phyloP scores from a whole-genome alignment of 2,113 vertebrate species.

The Capreolus pygargus region DNA sequence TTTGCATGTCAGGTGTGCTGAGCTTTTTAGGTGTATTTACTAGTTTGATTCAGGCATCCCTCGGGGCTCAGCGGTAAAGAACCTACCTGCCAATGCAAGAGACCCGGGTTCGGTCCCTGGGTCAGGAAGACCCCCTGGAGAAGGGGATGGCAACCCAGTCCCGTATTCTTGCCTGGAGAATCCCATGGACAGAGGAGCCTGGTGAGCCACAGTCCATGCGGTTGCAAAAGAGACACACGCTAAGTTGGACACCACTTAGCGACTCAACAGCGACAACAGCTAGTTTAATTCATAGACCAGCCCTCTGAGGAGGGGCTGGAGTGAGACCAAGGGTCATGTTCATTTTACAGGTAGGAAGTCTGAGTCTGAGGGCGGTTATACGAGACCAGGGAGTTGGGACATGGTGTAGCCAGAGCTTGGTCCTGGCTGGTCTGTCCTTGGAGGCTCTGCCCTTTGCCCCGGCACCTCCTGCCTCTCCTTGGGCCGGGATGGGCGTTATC shows the following conservation, averaged over 20 bases:
- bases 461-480: neutral
- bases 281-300: neutral
- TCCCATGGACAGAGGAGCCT: neutral
- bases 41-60: neutral
- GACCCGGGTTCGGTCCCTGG: neutral
- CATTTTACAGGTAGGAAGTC: neutral
- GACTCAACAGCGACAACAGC: neutral
- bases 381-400: neutral
- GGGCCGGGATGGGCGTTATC: fast-evolving
- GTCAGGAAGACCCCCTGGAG: neutral
- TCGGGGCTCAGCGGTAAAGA: neutral
- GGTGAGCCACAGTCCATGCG: neutral
- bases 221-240: neutral
- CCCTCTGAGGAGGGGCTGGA: neutral
- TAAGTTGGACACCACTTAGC: neutral
- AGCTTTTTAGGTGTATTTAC: neutral
- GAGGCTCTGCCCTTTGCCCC: too few relatives aligned
- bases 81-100: neutral
- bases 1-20: neutral
- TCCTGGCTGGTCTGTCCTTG: neutral
- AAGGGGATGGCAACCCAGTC: neutral
- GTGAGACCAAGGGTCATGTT: neutral
- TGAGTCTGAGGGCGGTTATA: neutral
- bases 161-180: neutral
- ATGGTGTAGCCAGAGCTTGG: neutral